Percentiles rank a stretch among this genome's conserved stretches.
These are phyloP conservation scores for Zoroaster sp. DNA, from an alignment of 53 echinoderm and acorn worm species.

Conservation along the genomic window DNA sequence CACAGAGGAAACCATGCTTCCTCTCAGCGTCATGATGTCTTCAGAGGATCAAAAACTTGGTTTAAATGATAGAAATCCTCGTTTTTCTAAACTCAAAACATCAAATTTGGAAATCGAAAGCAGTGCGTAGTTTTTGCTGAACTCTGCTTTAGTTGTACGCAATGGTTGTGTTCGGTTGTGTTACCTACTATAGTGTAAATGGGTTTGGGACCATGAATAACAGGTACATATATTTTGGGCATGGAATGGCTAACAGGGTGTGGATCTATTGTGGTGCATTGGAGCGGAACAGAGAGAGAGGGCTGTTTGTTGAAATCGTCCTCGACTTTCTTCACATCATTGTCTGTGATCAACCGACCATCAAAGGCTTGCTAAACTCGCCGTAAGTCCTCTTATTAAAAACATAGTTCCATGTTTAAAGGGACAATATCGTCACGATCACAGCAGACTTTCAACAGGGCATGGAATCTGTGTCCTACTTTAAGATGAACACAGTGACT, in stretches of 20 bases:
- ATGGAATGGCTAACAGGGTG: neutral
- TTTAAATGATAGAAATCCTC: too few relatives aligned
- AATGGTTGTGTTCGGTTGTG: neutral
- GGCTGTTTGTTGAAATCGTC: neutral
- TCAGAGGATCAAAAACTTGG: too few relatives aligned
- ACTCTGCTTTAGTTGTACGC: neutral
- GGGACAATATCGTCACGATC: too few relatives aligned
- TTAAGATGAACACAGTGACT: too few relatives aligned
- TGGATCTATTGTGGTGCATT: conserved; percentile 7
- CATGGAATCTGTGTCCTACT: too few relatives aligned
- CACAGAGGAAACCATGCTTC: neutral
- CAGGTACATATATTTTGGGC: neutral
- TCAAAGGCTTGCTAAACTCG: neutral
- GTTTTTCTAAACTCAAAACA: neutral
- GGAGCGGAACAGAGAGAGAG: neutral
- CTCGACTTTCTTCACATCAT: neutral
- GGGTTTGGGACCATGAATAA: too few relatives aligned
- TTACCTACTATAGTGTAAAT: neutral
- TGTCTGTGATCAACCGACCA: neutral
- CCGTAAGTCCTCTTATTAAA: neutral
- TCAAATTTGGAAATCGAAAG: too few relatives aligned
- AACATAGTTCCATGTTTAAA: neutral
- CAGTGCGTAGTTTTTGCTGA: neutral
- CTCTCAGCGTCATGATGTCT: neutral
- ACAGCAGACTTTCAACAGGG: too few relatives aligned